Percentiles rank a stretch among this genome's conserved stretches.
phyloP scores from a whole-genome alignment of 2,797 vertebrate species.

The Malacoraja senta region DNA sequence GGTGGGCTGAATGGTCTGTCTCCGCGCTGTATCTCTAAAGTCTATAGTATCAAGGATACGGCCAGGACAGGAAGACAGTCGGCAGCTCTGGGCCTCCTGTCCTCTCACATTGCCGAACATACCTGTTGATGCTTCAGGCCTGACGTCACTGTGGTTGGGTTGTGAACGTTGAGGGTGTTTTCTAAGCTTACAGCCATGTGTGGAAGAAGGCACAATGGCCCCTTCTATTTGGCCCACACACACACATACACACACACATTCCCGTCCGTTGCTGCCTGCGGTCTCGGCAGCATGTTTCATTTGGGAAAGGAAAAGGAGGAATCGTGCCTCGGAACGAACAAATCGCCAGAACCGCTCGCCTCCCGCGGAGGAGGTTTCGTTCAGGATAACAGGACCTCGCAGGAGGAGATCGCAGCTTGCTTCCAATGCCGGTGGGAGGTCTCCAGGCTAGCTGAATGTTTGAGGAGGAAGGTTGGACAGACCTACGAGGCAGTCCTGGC shows the following conservation, averaged over 20 bases:
- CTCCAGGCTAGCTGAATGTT: neutral
- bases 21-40: too few species aligned
- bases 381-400: neutral
- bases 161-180: neutral
- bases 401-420: too few species aligned
- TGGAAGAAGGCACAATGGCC: constrained; percentile 13
- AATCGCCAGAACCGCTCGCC: neutral
- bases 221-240: constrained; percentile 9
- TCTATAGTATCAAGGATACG: too few species aligned
- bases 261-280: neutral
- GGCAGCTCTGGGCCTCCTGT: neutral
- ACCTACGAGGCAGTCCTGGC: neutral
- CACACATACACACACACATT: neutral
- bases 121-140: neutral
- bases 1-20: too few species aligned
- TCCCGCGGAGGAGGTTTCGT: neutral
- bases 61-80: neutral
- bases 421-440: neutral
- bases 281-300: neutral
- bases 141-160: neutral
- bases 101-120: neutral
- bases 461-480: neutral
- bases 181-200: neutral
- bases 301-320: neutral
- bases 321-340: too few species aligned